Conservation (phyloP, 1,140 invertebrate species). For the Aphelinus atriplicis region DNA sequence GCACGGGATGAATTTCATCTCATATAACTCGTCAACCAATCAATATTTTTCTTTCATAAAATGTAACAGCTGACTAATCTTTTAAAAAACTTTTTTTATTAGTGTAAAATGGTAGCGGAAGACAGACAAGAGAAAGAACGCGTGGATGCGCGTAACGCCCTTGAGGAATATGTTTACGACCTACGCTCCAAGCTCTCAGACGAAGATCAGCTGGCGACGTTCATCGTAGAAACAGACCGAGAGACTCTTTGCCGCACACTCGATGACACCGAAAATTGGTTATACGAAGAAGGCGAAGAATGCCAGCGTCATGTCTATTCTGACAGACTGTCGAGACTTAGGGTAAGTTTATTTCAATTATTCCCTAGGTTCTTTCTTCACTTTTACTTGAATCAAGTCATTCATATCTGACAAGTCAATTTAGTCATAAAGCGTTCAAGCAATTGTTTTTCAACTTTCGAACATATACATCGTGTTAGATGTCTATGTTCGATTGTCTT, state of each 20-base stretch:
- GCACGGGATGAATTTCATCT: no score
- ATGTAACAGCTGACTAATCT: not conserved
- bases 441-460: no score
- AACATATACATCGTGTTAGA: no score
- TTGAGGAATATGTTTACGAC: slow-evolving; percentile 99
- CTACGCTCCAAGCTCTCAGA: slow-evolving; percentile 84
- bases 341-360: slow-evolving; percentile 61
- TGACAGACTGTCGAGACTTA: slow-evolving; percentile 73
- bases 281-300: slow-evolving; percentile 95
- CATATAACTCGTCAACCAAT: no score
- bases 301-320: slow-evolving; percentile 85
- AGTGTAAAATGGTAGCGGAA: slow-evolving; percentile 86
- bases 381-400: no score
- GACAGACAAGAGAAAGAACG: slow-evolving; percentile 95
- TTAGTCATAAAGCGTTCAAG: no score
- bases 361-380: no score
- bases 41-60: no score
- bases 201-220: slow-evolving; percentile 80
- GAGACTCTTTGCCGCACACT: slow-evolving; percentile 75
- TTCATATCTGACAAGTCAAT: no score
- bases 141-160: slow-evolving; percentile 92
- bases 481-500: no score
- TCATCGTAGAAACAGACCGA: slow-evolving; percentile 78
- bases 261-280: slow-evolving; percentile 92
- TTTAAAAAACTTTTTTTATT: slow-evolving; percentile 39